Evolutionary conservation across 2,797 vertebrate genomes (phyloP).

Genomic region (Amazona finschi): DNA sequence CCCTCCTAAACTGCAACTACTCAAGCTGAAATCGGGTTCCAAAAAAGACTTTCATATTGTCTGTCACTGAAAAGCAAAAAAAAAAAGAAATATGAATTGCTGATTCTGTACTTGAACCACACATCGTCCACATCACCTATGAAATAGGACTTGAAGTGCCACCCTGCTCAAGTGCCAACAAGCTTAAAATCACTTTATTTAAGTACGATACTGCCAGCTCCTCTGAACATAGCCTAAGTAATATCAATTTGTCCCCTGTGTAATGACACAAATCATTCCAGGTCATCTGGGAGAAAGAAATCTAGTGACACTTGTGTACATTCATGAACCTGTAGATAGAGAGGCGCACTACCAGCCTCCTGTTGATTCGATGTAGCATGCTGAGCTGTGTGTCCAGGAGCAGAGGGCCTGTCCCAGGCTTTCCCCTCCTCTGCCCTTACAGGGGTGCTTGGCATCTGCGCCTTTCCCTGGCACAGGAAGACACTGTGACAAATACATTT

Average conservation of each 20-base stretch:
- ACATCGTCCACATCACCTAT: background rate
- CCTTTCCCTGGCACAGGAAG: background rate
- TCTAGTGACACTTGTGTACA: background rate
- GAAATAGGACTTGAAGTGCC: background rate
- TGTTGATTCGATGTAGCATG: background rate
- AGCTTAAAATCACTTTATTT: background rate
- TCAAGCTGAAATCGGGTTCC: background rate
- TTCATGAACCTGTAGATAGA: background rate
- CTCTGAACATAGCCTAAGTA: background rate
- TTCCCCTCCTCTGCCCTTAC: background rate
- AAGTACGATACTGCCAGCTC: background rate
- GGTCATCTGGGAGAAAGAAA: background rate
- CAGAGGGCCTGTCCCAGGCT: background rate
- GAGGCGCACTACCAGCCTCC: background rate
- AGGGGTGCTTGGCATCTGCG: background rate
- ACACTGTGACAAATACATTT: background rate
- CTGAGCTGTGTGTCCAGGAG: background rate
- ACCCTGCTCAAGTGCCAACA: background rate
- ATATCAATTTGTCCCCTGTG: background rate
- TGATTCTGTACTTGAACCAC: background rate
- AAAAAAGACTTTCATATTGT: background rate
- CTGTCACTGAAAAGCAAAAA: background rate
- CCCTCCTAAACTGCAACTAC: background rate
- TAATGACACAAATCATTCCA: background rate
- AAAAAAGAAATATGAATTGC: background rate